These are phyloP conservation scores for Urocynchramus pylzowi DNA, from an alignment of 2,113 vertebrate genomes.

Conservation along the genomic window DNA sequence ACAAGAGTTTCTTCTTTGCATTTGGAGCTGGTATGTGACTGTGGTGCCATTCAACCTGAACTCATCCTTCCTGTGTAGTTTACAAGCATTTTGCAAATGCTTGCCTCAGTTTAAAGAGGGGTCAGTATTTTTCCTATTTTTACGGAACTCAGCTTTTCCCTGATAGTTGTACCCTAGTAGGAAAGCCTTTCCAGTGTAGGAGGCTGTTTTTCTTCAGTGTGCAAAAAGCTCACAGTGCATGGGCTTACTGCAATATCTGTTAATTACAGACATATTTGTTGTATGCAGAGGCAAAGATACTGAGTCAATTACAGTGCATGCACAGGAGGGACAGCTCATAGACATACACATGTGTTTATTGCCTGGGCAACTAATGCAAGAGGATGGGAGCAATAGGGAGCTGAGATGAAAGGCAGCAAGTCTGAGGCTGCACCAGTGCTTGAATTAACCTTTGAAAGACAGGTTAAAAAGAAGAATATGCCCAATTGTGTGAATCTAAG, in stretches of 20 bases:
- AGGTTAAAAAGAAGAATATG: not conserved
- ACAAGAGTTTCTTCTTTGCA: conserved; percentile 90
- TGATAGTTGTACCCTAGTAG: too few relatives aligned
- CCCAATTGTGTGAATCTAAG: not conserved
- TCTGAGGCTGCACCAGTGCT: not conserved
- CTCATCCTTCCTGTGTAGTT: accelerated
- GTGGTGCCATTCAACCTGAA: not conserved
- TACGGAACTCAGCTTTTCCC: not conserved
- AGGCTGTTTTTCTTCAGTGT: not conserved
- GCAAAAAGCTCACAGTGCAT: not conserved
- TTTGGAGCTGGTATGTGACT: conserved; percentile 85
- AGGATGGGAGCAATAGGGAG: not conserved
- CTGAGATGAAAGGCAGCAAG: not conserved
- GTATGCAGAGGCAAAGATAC: not conserved
- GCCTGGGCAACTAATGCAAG: not conserved
- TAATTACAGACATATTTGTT: not conserved
- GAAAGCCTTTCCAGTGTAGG: not conserved
- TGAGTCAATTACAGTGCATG: not conserved
- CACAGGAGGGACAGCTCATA: not conserved
- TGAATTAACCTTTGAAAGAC: not conserved
- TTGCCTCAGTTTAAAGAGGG: not conserved
- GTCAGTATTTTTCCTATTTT: not conserved
- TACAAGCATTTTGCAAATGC: not conserved
- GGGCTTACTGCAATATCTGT: not conserved
- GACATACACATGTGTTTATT: accelerated